Conservation (phyloP, 2,797 vertebrate genomes). For the Enteromius radiatus region DNA sequence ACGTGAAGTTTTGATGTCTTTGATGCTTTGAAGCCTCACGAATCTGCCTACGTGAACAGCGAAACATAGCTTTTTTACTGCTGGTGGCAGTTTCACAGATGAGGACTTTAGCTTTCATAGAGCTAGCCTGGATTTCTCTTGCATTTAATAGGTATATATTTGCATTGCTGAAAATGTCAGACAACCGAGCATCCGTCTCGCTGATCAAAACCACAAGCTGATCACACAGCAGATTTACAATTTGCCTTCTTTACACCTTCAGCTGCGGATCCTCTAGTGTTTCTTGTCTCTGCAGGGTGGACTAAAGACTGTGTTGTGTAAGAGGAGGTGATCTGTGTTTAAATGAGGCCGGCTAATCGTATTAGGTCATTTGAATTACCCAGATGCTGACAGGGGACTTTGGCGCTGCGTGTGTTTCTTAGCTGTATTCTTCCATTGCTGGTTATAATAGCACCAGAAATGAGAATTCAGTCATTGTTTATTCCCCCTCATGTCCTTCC, state of each 20-base stretch:
- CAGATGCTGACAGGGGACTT: slow-evolving; percentile 38
- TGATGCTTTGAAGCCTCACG: neutral
- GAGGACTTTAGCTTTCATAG: neutral
- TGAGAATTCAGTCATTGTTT: slow-evolving; percentile 4
- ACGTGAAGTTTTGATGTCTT: neutral
- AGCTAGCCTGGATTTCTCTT: neutral
- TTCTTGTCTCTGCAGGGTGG: neutral
- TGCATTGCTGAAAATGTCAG: neutral
- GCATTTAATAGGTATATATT: neutral
- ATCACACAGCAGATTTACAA: slow-evolving; percentile 4
- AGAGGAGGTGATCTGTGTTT: slow-evolving; percentile 48
- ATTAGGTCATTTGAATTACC: slow-evolving; percentile 25
- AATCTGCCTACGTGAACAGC: neutral
- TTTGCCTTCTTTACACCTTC: neutral
- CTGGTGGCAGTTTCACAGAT: neutral
- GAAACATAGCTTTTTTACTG: neutral
- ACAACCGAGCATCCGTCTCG: neutral
- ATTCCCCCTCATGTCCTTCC: neutral
- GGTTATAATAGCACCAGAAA: slow-evolving; percentile 12
- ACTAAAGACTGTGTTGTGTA: slow-evolving; percentile 52
- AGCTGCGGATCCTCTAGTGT: neutral
- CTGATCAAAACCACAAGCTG: slow-evolving; percentile 2
- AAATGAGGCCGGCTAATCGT: slow-evolving; percentile 29
- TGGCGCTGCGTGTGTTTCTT: slow-evolving; percentile 11
- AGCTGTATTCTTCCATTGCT: slow-evolving; percentile 38